A percentile compares a stretch with the other conserved stretches of the same genome.
Evolutionary conservation across 2,888 invertebrate species (phyloP).

Genomic region (Macaria notata): DNA sequence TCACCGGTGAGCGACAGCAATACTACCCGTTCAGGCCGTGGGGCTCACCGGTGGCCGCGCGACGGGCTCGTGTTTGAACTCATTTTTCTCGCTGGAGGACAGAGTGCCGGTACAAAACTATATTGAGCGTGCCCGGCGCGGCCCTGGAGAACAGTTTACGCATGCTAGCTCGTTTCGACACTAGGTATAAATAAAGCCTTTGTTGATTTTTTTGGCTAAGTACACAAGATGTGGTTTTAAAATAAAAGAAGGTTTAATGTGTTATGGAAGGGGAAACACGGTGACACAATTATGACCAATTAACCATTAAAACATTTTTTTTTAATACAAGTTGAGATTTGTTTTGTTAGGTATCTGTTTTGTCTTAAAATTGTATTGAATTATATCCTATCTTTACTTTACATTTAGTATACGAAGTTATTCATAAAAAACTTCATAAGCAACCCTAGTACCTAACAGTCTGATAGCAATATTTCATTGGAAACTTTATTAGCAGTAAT

Average conservation of each 20-base stretch:
- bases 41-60: constrained; percentile 27
- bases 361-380: no score
- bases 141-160: constrained; percentile 17
- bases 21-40: constrained; percentile 21
- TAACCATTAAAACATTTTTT: no score
- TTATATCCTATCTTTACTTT: no score
- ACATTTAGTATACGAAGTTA: no score
- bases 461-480: constrained; percentile 69
- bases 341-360: no score
- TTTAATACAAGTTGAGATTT: no score
- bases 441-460: constrained; percentile 45
- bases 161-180: constrained; percentile 18
- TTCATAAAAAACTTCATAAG: background rate
- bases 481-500: constrained; percentile 68
- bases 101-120: constrained; percentile 25
- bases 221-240: constrained; percentile 6
- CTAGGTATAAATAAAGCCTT: constrained; percentile 13
- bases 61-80: constrained; percentile 24
- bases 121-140: constrained; percentile 27
- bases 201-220: constrained; percentile 14
- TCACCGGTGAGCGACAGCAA: background rate
- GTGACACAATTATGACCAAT: no score
- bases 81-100: constrained; percentile 25
- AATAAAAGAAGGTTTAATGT: constrained; percentile 17
- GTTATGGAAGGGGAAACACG: no score